These are phyloP conservation scores for Excalfactoria chinensis DNA, from an alignment of 2,113 vertebrate species.

Conservation along the genomic window DNA sequence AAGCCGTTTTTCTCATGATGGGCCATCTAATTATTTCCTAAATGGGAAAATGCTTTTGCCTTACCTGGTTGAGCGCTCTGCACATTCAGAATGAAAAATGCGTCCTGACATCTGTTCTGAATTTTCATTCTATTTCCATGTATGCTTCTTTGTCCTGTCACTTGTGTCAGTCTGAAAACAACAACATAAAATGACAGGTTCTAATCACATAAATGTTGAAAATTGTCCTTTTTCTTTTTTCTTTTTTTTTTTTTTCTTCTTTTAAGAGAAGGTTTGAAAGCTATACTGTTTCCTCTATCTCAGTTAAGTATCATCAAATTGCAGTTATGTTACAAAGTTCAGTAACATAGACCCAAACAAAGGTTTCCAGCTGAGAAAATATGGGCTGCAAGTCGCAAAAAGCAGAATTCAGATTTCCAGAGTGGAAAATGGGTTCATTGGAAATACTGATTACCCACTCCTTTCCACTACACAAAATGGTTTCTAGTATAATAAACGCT, in stretches of 20 bases:
- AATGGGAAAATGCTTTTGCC: conserved; percentile 49
- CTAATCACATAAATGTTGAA: conserved; percentile 48
- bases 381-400: background rate
- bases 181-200: conserved; percentile 17
- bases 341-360: background rate
- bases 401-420: conserved; percentile 8
- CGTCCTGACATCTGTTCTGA: conserved; percentile 71
- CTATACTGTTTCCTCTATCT: background rate
- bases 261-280: background rate
- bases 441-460: background rate
- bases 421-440: background rate
- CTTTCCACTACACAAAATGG: background rate
- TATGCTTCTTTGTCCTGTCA: conserved; percentile 50
- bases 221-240: background rate
- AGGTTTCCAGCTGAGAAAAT: conserved; percentile 1
- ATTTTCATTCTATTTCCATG: conserved; percentile 65
- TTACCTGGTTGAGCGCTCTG: conserved; percentile 53
- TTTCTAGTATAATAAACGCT: background rate
- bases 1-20: background rate
- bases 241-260: background rate
- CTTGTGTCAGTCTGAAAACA: conserved; percentile 55
- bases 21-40: conserved; percentile 65
- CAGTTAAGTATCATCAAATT: conserved; percentile 35
- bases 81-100: conserved; percentile 18
- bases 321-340: background rate